Base-by-base conservation (phyloP, 2,113 vertebrate genomes). In the Bufo bufo region DNA sequence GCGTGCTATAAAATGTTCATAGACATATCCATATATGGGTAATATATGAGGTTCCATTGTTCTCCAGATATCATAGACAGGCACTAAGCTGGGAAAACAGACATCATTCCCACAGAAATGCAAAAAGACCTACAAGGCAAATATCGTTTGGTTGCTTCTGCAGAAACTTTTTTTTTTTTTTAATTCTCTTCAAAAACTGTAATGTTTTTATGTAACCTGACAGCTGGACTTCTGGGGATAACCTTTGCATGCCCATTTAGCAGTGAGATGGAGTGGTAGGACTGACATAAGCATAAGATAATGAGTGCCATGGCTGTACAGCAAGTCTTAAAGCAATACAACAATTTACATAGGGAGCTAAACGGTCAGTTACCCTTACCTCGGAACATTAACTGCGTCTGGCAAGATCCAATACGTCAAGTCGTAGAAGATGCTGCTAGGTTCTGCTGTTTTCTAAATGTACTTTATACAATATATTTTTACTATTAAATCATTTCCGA, bases 181-280 rank as follows among this genome's bases (percentile, higher is more conserved):
- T 33, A 33, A 33, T 77, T 19, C 71, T 47, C 45, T 74, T 17
- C 16, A 47, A 71, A 71, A 45, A 74, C 43, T 47, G 14, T 74
- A 74, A 74, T 74, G 43, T 43, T 47, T 74, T 74, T 47, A 74
- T 45, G 71, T 14, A 74, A 74, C 43, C 43, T 74, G 43, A 74
- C 71, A 74, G 71, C 71, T 74, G 14, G 71, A 74, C 33, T 74
- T 74, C 45, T 47, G 71, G 71, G 71, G 47, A 74, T 74, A 74
- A 74, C 71, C 71, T 74, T 74, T 74, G 71, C 71, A 74, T 74
- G 43, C 12, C 71, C 43, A 74, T 74, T 74, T 74, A 74, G 71
- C 71, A 74, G 71, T 74, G 71, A 74, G 71, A 74, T 74, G 71
- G 71, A 74, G 71, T 74, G 71, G 71, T 47, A 74, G 13, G 71